Evolutionary conservation across 1,140 invertebrate genomes (phyloP), one percentile per base, ranked within the genome.

Genomic region (Helicorthomorpha holstii): DNA sequence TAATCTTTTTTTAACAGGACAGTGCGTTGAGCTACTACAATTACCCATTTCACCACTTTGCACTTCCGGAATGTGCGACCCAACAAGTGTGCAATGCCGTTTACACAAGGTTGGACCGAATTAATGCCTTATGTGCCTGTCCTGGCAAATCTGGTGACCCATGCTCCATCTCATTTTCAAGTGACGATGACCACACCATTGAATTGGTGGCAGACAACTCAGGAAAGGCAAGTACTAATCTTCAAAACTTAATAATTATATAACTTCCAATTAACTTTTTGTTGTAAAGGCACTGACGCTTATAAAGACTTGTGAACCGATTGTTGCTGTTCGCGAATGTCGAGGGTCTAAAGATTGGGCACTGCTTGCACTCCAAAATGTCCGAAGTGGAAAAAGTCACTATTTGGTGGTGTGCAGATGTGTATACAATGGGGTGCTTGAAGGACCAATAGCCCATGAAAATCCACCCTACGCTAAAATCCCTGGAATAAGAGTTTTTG

Each of bases 11-110:
- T 49, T 29, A 10, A 12, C 42, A 51, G 50, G n/a, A 4, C n/a
- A 51, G 34, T 44, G 26, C 41, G 3, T 21, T 25, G 38, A 51
- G 50, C 24, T 52, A 52, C 25, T 52, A 47, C 44, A 48, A 42
- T 19, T 52, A 48, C 23, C 51, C 51, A 26, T 52, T 34, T 42
- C 12, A 26, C 23, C 49, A 52, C 22, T 54, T 26, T 27, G 29
- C 44, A 58, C 72, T 91, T 51, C 87, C 87, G 49, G 87, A 91
- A 70, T 92, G 88, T 68, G 87, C 88, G 49, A 85, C 90, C 58
- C 88, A 93, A 72, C 83, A 86, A 77, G 85, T 89, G 51, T 92
- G 88, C 70, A 92, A 89, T 66, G 87, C 89, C 0, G 85, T 92
- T 48, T 92, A 92, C 69, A 82, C 90, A 26, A 73, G 88, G 51